phyloP scores from a whole-genome alignment of 92 coral and sea anemone species.

The Nematostella vectensis region DNA sequence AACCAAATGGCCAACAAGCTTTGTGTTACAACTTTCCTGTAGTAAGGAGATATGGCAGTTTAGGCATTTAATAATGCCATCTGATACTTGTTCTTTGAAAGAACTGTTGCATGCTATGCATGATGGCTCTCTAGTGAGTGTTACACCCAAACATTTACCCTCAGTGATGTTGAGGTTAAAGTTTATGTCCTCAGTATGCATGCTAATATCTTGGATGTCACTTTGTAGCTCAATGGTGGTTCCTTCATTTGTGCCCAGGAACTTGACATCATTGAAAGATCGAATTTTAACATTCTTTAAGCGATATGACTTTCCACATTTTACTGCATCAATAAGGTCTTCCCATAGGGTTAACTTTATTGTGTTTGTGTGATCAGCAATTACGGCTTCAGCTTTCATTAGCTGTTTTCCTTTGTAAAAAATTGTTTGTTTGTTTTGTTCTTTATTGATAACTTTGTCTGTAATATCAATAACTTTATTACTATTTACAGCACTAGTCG shows the following conservation, averaged over 20 bases:
- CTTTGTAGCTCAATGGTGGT: constrained; percentile 38
- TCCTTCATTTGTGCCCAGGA: constrained; percentile 46
- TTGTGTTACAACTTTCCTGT: constrained; percentile 33
- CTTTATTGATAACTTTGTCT: constrained; percentile 42
- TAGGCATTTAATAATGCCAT: too few relatives aligned
- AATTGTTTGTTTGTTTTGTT: constrained; percentile 39
- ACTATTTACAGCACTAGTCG: too few relatives aligned
- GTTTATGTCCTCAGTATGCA: constrained; percentile 50
- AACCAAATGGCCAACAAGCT: constrained; percentile 47
- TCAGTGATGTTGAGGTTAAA: constrained; percentile 39
- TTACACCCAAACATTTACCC: constrained; percentile 47
- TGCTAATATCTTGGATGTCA: constrained; percentile 41
- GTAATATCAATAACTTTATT: constrained; percentile 40
- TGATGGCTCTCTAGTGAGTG: constrained; percentile 43
- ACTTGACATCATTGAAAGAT: constrained; percentile 39
- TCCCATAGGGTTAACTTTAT: constrained; percentile 38
- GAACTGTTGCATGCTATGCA: constrained; percentile 56
- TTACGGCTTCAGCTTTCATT: constrained; percentile 43
- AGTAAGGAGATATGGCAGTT: too few relatives aligned
- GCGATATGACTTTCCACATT: constrained; percentile 36
- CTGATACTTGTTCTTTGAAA: too few relatives aligned
- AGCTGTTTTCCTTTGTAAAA: constrained; percentile 35
- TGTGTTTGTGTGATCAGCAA: constrained; percentile 50
- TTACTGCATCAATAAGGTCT: constrained; percentile 46
- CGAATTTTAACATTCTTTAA: constrained; percentile 42